Base-by-base conservation (phyloP, 2,113 vertebrate species). In the Limanda limanda region DNA sequence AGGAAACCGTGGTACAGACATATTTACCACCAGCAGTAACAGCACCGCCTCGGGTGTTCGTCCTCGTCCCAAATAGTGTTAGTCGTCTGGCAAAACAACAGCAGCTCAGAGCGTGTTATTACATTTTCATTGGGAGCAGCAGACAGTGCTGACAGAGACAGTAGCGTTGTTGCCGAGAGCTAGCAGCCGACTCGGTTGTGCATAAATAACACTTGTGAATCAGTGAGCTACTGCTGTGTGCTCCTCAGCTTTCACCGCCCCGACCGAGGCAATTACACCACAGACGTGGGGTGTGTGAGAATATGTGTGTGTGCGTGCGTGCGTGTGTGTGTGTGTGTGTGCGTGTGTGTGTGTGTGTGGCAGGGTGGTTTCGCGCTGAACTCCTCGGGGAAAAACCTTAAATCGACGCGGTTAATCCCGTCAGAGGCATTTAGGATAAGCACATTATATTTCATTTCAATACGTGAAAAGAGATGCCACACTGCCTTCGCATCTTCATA, bases 331-430 rank as follows among this genome's bases (percentile, higher is more conserved):
- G 27, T 27, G 27, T 3, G 27, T 27, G 27, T 27, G 27, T 27
- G 27, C 5, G 27, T 27, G 27, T 59, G 47, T 25, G 23, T 47
- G 52, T 10, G 60, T 45, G 55, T 35, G 64, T 31, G 58, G 5
- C 40, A 54, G 74, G 23, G 20, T 45, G 63, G 51, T 66, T 71
- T 58, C 63, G 45, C 8, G 24, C 68, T 64, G 3, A 68, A 74
- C 54, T 81, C 81, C 67, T 58, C 4, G 8, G 56, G 45, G 18
- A 62, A 76, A 62, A 78, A 77, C 73, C 66, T 88, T 88, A 84
- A 91, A 91, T 91, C 35, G 64, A 77, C 56, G 79, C 25, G 55
- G 87, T 91, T 93, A 93, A 94, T 93, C 91, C 90, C 89, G 90
- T 94, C 91, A 89, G 73, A 72, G 69, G 81, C 86, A 86, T 92